Evolutionary conservation across 2,113 vertebrate genomes (phyloP), one percentile per base, ranked within the genome.

Genomic region (Malurus melanocephalus): DNA sequence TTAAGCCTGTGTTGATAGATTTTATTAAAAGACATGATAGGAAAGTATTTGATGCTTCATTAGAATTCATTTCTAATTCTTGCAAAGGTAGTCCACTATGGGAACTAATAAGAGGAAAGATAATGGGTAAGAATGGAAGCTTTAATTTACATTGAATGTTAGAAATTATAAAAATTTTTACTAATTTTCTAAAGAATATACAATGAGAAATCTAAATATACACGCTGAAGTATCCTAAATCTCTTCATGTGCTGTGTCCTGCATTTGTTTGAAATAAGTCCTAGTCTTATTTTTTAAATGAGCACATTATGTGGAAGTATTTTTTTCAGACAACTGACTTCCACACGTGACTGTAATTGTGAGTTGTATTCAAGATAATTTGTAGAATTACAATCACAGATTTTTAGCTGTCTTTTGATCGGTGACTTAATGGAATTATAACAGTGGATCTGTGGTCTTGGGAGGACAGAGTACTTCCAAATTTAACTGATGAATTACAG

Each of bases 301-400:
- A 49, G 19, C 0, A 0, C 72, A 26, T 73, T 71, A 8, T 43
- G 2, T 65, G 26, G 28, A 77, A 45, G 33, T 69, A 17, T 33
- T 59, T 81, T 81, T 55, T 26, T 84, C 17, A 43, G 46, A 59
- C 16, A 88, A 15, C 28, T 87, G 14, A 27, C 13, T 61, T 73
- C 60, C 7, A 6, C 30, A 38, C 28, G 13, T 49, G 21, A 8
- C 23, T 87, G 80, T 88, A 82, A 45, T 66, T 38, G 57, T 45
- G 38, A 78, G 3, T 78, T 81, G 7, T n/a, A 48, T 46, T 33
- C 35, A 62, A 55, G 30, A 26, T 59, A 61, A 46, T 62, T 35
- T 67, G 40, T 40, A 28, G 35, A 88, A 71, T 42, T 74, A 20
- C 6, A 57, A n/a, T 64, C n/a, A 69, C 0, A 1, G 35, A 35